Evolutionary conservation across 2,113 vertebrate species (phyloP).

Genomic region (Anguilla japonica): DNA sequence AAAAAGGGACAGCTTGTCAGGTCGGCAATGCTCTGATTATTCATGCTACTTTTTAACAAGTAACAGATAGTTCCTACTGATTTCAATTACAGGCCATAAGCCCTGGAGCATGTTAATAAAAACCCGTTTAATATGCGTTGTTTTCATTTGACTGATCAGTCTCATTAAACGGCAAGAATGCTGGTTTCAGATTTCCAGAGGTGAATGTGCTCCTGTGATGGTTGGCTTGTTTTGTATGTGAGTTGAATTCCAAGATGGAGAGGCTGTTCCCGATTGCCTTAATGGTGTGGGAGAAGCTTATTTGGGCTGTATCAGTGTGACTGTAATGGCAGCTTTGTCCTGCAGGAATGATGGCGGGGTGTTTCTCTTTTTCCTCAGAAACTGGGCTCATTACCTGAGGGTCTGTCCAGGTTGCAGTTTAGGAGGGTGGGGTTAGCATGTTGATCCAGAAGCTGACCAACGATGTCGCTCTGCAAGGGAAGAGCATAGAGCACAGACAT

Average conservation of each 20-base stretch:
- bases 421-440: conserved; percentile 82
- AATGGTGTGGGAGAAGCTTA: not conserved
- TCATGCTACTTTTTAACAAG: not conserved
- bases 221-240: not conserved
- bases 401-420: conserved; percentile 88
- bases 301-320: not conserved
- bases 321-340: not conserved
- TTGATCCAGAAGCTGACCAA: conserved; percentile 82
- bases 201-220: not conserved
- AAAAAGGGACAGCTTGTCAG: not conserved
- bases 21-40: not conserved
- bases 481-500: not conserved
- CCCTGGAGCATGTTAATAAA: not conserved
- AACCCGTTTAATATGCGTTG: not conserved
- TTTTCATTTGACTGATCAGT: not conserved
- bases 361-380: not conserved
- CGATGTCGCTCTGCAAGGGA: conserved; percentile 78
- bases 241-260: not conserved
- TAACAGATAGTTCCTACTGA: not conserved
- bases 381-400: conserved; percentile 76
- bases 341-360: not conserved
- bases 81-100: not conserved
- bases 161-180: not conserved
- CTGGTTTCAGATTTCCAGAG: not conserved
- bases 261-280: not conserved